Evolutionary conservation across 2,113 vertebrate genomes (phyloP), one percentile per base, ranked within the genome.

Genomic region (Bungarus multicinctus): DNA sequence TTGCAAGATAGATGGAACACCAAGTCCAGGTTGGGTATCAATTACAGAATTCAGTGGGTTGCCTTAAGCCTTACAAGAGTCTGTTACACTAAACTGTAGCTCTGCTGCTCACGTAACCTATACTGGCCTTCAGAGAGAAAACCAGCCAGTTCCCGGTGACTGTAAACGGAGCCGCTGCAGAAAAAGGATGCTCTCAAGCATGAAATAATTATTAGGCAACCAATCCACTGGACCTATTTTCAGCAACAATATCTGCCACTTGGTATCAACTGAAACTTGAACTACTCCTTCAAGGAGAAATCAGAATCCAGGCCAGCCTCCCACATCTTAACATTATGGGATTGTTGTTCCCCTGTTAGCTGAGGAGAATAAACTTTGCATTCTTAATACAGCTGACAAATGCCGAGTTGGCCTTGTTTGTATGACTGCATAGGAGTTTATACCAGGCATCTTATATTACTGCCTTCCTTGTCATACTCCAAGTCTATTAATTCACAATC

Each of bases 161-260:
- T 93, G 97, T 95, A 97, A 97, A 90, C 0, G 43, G 96, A 97
- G 88, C 96, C 87, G 53, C 4, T 0, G 85, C 74, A 94, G 91
- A 52, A 91, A 95, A 91, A 4, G 90, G 94, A 94, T 93, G 89
- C 95, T 93, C 95, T 93, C 91, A 0, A 30, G 60, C 96, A 97
- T 97, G 94, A 97, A 97, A 97, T 91, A 97, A 90, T 97, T 91
- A 97, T 96, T 96, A 96, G 96, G 90, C 88, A 43, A 58, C 90
- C 93, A 52, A 93, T 94, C 90, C 93, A 9, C 2, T 1, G 30
- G 92, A 88, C 94, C 95, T 88, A 93, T 90, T 69, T 92, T 94
- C 95, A 92, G 92, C 94, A 91, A 93, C 90, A 45, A 9, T 9
- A 60, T 16, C 4, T 69, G 81, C 87, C 86, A 43, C 88, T 87